Base-by-base conservation (phyloP, 53 echinoderm and acorn worm genomes). In the Luidia sarsii region DNA sequence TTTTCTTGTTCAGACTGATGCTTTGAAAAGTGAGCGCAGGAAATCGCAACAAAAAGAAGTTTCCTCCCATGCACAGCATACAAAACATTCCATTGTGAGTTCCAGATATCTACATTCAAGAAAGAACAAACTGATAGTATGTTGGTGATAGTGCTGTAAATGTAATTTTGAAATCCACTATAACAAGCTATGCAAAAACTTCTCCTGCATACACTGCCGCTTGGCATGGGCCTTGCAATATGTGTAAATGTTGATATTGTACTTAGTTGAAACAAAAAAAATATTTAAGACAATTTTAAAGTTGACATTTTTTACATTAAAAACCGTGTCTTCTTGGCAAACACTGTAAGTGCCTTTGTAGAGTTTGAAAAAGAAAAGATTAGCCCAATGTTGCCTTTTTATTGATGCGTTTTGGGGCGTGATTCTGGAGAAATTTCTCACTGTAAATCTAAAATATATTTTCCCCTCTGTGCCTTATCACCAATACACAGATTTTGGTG, bases 191-290 rank as follows among this genome's bases (percentile, higher is more conserved):
- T 77, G 77, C 77, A 77, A 74, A 41, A 59, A 1, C 21, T 6
- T 8, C 56, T 60, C 77, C 59, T 77, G 36, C 31, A 77, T 29
- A 77, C 77, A 77, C 77, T 77, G 77, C 77, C 77, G 77, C 77
- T 41, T 46, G 77, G 77, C 60, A 34, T 43, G 77, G 77, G 77
- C 77, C 77, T 25, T 77, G 77, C 77, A 77, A 77, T 77, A 77
- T 46, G 77, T 77, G 77, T 77, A 41, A 61, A 77, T 77, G 77
- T 77, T 77, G 61, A 60, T 77, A 77, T 77, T 77, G 77, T 77
- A 77, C 61, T 77, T 77, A 77, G 77, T 77, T 57, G 1, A 15
- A 41, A 41, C 41, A 41, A 41, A n/a, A 55, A 74, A 74, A 31
- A 60, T 61, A 61, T 77, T 77, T 61, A 77, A 61, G 45, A 77